Evolutionary conservation across 2,888 invertebrate species (phyloP).

Genomic region (Terebella lapidaria): DNA sequence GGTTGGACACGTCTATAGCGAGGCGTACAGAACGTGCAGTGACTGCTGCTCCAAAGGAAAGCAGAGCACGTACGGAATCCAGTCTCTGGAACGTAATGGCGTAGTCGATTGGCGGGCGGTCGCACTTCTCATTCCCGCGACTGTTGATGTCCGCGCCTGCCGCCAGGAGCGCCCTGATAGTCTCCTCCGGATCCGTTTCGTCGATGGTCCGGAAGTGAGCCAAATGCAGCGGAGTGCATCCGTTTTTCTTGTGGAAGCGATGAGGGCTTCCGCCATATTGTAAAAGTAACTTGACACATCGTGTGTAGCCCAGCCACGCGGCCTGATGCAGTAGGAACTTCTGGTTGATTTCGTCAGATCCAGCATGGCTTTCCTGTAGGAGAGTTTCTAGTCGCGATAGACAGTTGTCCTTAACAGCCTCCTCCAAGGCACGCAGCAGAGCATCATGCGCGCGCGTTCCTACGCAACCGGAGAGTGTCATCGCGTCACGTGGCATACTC

Average conservation of each 20-base stretch:
- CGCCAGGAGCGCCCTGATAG: constrained; percentile 19
- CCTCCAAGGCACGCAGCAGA: constrained; percentile 22
- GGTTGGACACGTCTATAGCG: constrained; percentile 26
- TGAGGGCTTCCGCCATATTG: constrained; percentile 24
- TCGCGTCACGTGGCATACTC: no score
- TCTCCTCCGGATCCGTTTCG: constrained; percentile 22
- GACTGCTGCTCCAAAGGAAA: constrained; percentile 15
- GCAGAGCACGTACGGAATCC: constrained; percentile 20
- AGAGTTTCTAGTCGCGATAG: constrained; percentile 15
- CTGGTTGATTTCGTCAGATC: constrained; percentile 15
- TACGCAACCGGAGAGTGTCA: constrained; percentile 23
- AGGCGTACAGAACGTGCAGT: constrained; percentile 21
- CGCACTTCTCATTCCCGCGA: constrained; percentile 23
- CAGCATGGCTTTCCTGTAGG: constrained; percentile 11
- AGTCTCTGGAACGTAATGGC: constrained; percentile 26
- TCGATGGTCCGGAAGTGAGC: constrained; percentile 28
- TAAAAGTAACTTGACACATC: constrained; percentile 23
- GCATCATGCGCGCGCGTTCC: constrained; percentile 18
- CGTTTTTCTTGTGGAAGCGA: constrained; percentile 23
- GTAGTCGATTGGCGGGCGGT: constrained; percentile 22
- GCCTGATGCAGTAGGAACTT: constrained; percentile 25
- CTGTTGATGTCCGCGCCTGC: constrained; percentile 26
- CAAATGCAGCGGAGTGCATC: constrained; percentile 28
- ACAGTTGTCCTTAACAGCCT: constrained; percentile 24
- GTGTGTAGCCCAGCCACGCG: constrained; percentile 26